Percentiles rank a stretch among this genome's conserved stretches.
phyloP scores from a whole-genome alignment of 2,113 vertebrate genomes.

The Etheostoma cragini region DNA sequence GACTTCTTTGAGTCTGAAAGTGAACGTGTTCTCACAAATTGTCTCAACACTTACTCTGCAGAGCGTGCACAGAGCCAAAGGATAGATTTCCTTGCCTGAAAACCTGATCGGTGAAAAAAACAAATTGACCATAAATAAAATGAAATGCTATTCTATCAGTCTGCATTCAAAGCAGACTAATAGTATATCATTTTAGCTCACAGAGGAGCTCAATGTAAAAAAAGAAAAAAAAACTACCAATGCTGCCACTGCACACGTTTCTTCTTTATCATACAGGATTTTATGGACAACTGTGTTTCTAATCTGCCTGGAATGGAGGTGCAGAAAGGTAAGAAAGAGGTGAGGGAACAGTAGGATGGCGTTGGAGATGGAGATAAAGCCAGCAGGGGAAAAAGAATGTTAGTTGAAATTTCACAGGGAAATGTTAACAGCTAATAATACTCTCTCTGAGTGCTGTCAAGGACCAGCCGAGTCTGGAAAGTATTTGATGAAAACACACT shows the following conservation, averaged over 20 bases:
- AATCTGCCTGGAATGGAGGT: constrained; percentile 51
- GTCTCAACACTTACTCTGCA: constrained; percentile 45
- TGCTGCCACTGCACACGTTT: constrained; percentile 12
- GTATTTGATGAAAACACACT: constrained; percentile 44
- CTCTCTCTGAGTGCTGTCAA: constrained; percentile 3
- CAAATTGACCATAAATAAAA: not conserved
- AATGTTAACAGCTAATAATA: constrained; percentile 51
- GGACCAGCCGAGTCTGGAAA: constrained; percentile 19
- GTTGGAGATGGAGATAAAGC: constrained; percentile 22
- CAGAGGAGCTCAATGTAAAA: not conserved
- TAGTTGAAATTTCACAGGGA: constrained; percentile 46
- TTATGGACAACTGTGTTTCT: constrained; percentile 41
- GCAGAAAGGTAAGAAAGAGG: constrained; percentile 8
- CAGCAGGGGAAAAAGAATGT: constrained; percentile 25
- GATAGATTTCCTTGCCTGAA: constrained; percentile 9
- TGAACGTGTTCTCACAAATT: constrained; percentile 65
- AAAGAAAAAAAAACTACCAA: not conserved
- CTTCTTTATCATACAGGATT: constrained; percentile 14
- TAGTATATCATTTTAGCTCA: constrained; percentile 5
- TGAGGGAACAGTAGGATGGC: not conserved
- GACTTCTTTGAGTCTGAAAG: constrained; percentile 55
- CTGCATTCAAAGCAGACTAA: not conserved
- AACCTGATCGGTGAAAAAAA: not conserved
- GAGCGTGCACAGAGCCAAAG: not conserved
- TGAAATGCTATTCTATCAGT: not conserved